Evolutionary conservation across 2,888 invertebrate genomes (phyloP).

Genomic region (Hoplodrina ambigua): DNA sequence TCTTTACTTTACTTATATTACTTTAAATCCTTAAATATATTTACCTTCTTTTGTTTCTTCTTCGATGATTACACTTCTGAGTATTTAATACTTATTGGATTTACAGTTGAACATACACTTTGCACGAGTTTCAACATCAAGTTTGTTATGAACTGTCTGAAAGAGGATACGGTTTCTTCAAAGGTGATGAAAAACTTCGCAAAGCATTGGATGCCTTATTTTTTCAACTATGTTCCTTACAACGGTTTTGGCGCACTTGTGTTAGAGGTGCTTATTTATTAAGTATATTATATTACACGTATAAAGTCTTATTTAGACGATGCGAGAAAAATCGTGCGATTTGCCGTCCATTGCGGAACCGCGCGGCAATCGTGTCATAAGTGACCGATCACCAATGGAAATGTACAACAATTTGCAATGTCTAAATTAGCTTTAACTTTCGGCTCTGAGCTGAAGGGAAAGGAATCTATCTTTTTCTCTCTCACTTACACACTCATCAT

Average conservation of each 20-base stretch:
- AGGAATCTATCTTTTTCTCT: no score
- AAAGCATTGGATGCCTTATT: slow-evolving; percentile 46
- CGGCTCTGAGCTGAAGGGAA: no score
- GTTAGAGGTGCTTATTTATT: slow-evolving; percentile 57
- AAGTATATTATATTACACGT: not conserved
- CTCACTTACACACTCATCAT: no score
- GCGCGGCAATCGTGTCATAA: no score
- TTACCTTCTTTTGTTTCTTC: not conserved
- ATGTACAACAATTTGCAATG: no score
- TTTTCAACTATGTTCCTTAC: slow-evolving; percentile 60
- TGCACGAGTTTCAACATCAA: slow-evolving; percentile 62
- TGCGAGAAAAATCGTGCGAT: no score
- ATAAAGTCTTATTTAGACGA: no score
- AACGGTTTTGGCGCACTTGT: slow-evolving; percentile 47
- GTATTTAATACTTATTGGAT: not conserved
- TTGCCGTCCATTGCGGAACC: no score
- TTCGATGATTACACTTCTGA: no score
- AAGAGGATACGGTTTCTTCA: slow-evolving; percentile 38
- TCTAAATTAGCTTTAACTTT: no score
- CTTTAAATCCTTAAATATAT: not conserved
- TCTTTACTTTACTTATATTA: no score
- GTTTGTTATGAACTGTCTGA: slow-evolving; percentile 62
- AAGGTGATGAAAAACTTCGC: slow-evolving; percentile 60
- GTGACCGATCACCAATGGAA: no score
- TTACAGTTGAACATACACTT: slow-evolving; percentile 74